A percentile compares a stretch with the other conserved stretches of the same genome.
phyloP scores from a whole-genome alignment of 2,888 invertebrate genomes.

The Lasioglossum villosulum region DNA sequence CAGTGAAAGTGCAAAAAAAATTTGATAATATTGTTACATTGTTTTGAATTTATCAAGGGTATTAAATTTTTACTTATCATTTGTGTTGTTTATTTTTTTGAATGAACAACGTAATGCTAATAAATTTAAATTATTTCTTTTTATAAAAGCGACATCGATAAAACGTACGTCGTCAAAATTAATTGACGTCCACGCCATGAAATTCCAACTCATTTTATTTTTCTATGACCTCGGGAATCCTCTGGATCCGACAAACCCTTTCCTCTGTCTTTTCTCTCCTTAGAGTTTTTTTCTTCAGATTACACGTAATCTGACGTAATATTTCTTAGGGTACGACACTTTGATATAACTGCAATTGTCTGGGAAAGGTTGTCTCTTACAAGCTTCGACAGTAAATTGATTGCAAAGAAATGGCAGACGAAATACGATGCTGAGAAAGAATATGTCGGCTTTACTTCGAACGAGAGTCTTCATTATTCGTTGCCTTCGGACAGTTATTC shows the following conservation, averaged over 20 bases:
- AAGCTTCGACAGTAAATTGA: slow-evolving; percentile 33
- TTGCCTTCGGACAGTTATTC: too few relatives aligned
- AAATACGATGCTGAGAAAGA: not conserved
- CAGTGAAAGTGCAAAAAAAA: too few relatives aligned
- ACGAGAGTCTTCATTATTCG: slow-evolving; percentile 1
- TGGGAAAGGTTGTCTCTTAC: slow-evolving; percentile 35
- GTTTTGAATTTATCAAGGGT: too few relatives aligned
- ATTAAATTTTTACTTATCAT: too few relatives aligned
- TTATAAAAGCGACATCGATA: not conserved
- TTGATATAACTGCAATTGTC: slow-evolving; percentile 32
- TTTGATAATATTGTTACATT: too few relatives aligned
- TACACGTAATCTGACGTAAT: slow-evolving; percentile 36
- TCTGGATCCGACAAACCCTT: slow-evolving; percentile 2
- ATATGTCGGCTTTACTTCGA: not conserved
- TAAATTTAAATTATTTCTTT: too few relatives aligned
- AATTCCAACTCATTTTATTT: not conserved
- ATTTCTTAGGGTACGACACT: slow-evolving; percentile 36
- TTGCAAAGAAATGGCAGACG: slow-evolving; percentile 10
- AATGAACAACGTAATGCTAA: too few relatives aligned
- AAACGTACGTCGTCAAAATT: not conserved
- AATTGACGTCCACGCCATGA: not conserved
- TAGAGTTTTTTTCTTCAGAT: not conserved
- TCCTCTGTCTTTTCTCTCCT: not conserved
- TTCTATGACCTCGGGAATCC: not conserved
- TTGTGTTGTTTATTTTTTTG: too few relatives aligned